Base-by-base conservation (phyloP, 2,113 vertebrate genomes). In the Campylomormyrus tamandua region DNA sequence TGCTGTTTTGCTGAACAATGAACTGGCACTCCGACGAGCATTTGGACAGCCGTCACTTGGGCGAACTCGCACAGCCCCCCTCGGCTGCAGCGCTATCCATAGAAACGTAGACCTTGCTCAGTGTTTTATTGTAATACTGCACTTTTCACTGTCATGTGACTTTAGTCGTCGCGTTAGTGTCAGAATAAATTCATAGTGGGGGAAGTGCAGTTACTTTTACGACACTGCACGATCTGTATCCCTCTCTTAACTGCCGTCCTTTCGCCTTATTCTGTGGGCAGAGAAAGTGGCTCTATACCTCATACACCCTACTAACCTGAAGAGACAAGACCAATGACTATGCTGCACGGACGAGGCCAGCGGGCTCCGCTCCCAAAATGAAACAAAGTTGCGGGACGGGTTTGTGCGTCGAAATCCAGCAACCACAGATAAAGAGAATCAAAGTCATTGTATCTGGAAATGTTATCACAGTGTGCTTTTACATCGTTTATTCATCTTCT, bases 121-220 rank as follows among this genome's bases (percentile, higher is more conserved):
- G 88, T 89, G 62, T 45, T 77, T 49, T 35, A 80, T 46, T 53
- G 66, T 89, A 49, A 80, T 89, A 10, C 52, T 83, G 77, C 62
- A 89, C 88, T 35, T 52, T 49, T 83, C 49, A 39, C 70, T 49
- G 62, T 70, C 48, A 49, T 70, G 48, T 89, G 88, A 49, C 88
- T 83, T 74, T 77, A 88, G 58, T 77, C 48, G 88, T n/a, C 48
- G 46, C 66, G 10, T 35, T 46, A 17, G 45, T 45, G 88, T 19
- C 45, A 80, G 88, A 49, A 77, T 89, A 74, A 52, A 89, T 77
- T 89, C 58, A 89, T 77, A 45, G 49, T 46, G 66, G 46, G 13
- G 74, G 74, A 39, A 31, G 49, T 13, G 48, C 88, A 83, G 70
- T 53, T 53, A 80, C 62, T 89, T 89, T 89, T 83, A 83, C 48